A percentile compares a stretch with the other conserved stretches of the same genome.
phyloP scores from a whole-genome alignment of 2,797 vertebrate species.

The Microhierax caerulescens region DNA sequence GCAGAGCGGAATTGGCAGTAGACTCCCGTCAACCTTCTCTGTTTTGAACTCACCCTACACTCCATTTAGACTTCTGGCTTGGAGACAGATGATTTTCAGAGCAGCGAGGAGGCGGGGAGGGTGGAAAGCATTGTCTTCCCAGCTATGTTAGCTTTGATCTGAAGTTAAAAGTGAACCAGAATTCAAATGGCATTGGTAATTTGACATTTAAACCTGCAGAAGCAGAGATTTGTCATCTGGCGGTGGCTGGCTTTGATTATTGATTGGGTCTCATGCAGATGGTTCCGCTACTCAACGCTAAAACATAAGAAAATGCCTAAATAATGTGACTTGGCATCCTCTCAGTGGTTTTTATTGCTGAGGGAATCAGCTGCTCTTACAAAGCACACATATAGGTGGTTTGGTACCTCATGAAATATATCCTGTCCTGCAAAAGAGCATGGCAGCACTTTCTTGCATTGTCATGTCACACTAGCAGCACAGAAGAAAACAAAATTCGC shows the following conservation, averaged over 20 bases:
- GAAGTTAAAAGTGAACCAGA: not conserved
- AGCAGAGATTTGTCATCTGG: not conserved
- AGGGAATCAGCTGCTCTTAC: not conserved
- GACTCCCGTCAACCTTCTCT: conserved; percentile 30
- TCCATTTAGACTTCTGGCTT: conserved; percentile 37
- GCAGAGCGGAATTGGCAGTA: conserved; percentile 56
- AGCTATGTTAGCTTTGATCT: conserved; percentile 15
- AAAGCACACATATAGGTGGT: not conserved
- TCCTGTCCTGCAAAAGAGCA: not conserved
- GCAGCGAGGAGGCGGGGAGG: not conserved
- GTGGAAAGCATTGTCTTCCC: not conserved
- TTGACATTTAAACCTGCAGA: conserved; percentile 25
- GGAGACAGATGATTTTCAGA: conserved; percentile 41
- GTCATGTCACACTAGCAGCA: not conserved
- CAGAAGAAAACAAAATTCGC: not conserved
- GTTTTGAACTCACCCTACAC: conserved; percentile 19
- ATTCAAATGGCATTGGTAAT: not conserved
- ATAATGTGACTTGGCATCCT: not conserved
- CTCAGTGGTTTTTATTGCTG: not conserved
- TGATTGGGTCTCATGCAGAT: not conserved
- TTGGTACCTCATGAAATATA: not conserved
- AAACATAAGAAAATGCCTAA: not conserved
- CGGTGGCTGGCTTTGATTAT: not conserved
- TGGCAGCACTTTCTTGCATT: not conserved
- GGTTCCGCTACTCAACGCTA: not conserved